Conservation (phyloP, 2,113 vertebrate species). For the Psittacula cyanocephala region DNA sequence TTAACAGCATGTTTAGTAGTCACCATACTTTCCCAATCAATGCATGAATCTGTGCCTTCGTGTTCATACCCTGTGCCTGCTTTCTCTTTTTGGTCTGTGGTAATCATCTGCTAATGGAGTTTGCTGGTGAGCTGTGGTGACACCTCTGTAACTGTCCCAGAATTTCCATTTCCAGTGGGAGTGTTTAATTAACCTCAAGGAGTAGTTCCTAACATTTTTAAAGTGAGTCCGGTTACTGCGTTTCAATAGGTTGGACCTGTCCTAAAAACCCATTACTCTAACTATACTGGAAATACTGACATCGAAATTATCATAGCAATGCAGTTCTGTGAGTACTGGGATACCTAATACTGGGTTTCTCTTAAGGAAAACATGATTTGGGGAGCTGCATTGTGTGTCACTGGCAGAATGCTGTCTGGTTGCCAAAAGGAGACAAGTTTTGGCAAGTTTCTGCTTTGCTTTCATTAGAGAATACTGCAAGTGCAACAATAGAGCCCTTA, state of each 20-base stretch:
- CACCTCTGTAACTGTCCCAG: background rate
- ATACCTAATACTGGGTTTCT: background rate
- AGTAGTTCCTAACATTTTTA: background rate
- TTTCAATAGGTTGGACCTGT: background rate
- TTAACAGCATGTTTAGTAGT: background rate
- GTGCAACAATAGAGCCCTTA: background rate
- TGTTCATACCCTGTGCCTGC: background rate
- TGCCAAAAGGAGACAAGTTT: background rate
- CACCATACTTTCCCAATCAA: accelerated
- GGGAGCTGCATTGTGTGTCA: background rate
- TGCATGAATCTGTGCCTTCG: background rate
- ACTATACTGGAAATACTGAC: background rate
- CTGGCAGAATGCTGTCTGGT: background rate
- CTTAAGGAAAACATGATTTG: background rate
- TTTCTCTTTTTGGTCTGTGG: background rate
- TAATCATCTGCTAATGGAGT: background rate
- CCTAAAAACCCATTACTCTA: background rate
- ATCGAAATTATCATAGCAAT: background rate
- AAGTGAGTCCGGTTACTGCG: background rate
- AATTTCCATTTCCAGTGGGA: background rate
- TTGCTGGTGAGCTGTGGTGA: background rate
- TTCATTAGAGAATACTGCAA: background rate
- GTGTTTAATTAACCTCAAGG: background rate
- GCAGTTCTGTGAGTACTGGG: background rate
- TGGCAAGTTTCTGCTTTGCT: background rate